Evolutionary conservation across 64 coral and sea anemone genomes (phyloP), one percentile per base, ranked within the genome.

Genomic region (Platygyra sinensis): DNA sequence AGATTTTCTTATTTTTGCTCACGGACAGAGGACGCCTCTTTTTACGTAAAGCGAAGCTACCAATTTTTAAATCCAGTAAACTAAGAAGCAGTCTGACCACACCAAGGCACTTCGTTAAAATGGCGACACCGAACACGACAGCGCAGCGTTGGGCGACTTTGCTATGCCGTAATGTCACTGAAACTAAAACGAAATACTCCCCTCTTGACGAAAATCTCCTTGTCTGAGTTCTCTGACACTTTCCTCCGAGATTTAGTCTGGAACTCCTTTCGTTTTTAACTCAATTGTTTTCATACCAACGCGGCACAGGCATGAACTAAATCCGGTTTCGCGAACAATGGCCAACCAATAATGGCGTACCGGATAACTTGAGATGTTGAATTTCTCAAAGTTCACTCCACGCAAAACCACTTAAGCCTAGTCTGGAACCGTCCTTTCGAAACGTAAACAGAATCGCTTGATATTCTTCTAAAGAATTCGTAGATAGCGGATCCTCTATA

Each of bases 61-160:
- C 14, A 49, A 79, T 52, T 49, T 79, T 38, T 11, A 64, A 75
- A 30, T 33, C 46, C 67, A 84, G 30, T 30, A 32, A 82, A 76
- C 42, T 60, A 82, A 60, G 67, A 94, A 89, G 75, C 91, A 83
- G 78, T 90, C 80, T 76, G 89, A 91, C 88, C 91, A 89, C 88
- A 80, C 73, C 88, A 91, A 91, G 72, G 72, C 60, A 83, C 80
- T 84, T 83, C 82, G 95, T 94, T 94, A 97, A 94, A 91, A 97
- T 97, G 95, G 95, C 95, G 95, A 97, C 94, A 97, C 86, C 81
- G 72, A 90, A 80, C 80, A 94, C 78, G 75, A 76, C 82, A 94
- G 82, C 80, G 77, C 82, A 94, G 82, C 80, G 77, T 28, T 38
- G 62, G 71, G 33, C 77, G 73, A 76, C 77, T 93, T 73, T 75